Evolutionary conservation across 2,113 vertebrate species (phyloP).

Genomic region (Sterrhoptilus dennistouni): DNA sequence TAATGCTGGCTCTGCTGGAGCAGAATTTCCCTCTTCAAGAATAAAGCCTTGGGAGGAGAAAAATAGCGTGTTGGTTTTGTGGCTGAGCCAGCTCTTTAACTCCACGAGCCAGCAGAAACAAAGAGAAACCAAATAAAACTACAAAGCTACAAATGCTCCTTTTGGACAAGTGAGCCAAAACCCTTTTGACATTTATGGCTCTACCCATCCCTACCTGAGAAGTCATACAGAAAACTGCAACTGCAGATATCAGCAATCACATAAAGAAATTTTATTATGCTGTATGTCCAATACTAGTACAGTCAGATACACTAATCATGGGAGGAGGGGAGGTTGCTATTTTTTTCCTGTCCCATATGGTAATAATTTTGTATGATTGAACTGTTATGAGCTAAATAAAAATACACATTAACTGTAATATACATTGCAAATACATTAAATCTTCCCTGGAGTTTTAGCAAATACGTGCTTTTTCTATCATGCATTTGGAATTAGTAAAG

Average conservation of each 20-base stretch:
- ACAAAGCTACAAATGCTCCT: background rate
- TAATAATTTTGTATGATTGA: conserved; percentile 60
- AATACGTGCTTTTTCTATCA: conserved; percentile 34
- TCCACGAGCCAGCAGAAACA: conserved; percentile 41
- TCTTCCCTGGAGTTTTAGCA: conserved; percentile 51
- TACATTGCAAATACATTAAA: conserved; percentile 58
- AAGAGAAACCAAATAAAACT: conserved; percentile 40
- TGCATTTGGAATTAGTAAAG: conserved; percentile 46
- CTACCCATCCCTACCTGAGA: background rate
- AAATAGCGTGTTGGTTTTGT: background rate
- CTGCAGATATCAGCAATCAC: background rate
- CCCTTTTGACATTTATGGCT: conserved; percentile 12
- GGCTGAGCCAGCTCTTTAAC: conserved; percentile 53
- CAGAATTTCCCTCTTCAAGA: conserved; percentile 37
- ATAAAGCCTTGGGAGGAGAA: conserved; percentile 6
- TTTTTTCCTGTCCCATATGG: conserved; percentile 48
- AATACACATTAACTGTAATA: conserved; percentile 38
- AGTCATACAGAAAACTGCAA: background rate
- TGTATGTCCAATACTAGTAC: background rate
- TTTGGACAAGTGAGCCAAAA: conserved; percentile 19
- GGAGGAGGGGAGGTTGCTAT: conserved; percentile 27
- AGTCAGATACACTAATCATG: background rate
- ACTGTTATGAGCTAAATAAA: conserved; percentile 50
- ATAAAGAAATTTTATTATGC: conserved; percentile 13
- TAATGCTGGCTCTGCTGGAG: background rate